Percentiles rank a stretch among this genome's conserved stretches.
Evolutionary conservation across 2,113 vertebrate genomes (phyloP).

Genomic region (Melanerpes aurifrons): DNA sequence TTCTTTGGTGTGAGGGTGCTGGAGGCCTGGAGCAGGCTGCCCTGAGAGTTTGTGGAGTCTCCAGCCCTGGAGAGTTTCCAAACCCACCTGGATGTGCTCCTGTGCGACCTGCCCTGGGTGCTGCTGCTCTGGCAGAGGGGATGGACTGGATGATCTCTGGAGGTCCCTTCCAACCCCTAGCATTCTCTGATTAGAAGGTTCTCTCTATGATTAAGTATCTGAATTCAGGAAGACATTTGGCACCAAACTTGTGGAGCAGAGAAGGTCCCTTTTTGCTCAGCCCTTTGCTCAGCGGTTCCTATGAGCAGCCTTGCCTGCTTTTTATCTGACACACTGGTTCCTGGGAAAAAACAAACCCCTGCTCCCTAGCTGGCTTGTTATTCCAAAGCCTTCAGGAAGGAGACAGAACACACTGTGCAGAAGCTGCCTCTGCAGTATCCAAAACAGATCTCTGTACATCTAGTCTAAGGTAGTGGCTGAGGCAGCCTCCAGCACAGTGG

Average conservation of each 20-base stretch:
- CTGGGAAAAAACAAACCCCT: neutral
- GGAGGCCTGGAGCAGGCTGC: too few relatives aligned
- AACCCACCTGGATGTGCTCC: too few relatives aligned
- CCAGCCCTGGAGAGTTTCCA: too few relatives aligned
- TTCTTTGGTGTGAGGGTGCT: too few relatives aligned
- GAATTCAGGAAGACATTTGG: neutral
- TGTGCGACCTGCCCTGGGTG: too few relatives aligned
- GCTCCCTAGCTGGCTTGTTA: neutral
- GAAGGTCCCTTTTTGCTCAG: neutral
- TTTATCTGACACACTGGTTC: neutral
- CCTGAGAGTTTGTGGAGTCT: too few relatives aligned
- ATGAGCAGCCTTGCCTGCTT: neutral
- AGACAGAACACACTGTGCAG: neutral
- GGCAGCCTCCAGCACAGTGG: neutral
- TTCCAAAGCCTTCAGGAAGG: neutral
- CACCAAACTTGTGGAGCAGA: neutral
- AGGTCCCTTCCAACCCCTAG: too few relatives aligned
- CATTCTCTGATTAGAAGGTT: too few relatives aligned
- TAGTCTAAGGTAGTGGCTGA: neutral
- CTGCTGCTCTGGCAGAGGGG: too few relatives aligned
- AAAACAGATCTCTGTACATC: slow-evolving; percentile 2
- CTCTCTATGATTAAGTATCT: neutral
- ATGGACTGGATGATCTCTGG: too few relatives aligned
- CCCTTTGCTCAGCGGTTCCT: neutral
- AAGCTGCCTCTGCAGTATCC: neutral